A percentile compares a stretch with the other conserved stretches of the same genome.
Conservation (phyloP, 2,113 vertebrate genomes). For the Strix aluco region DNA sequence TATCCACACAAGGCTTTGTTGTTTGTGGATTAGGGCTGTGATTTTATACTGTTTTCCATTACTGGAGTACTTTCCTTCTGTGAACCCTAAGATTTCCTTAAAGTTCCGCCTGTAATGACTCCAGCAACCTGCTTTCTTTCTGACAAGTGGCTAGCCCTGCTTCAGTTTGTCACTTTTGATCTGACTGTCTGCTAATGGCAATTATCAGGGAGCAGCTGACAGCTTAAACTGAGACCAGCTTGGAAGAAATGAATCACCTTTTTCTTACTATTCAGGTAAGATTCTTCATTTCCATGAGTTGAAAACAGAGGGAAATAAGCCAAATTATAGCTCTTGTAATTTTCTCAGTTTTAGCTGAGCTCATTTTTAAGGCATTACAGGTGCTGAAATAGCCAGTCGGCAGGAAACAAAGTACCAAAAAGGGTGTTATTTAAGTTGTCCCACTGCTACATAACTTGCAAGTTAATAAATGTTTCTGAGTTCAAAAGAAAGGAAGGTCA, state of each 20-base stretch:
- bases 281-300: background rate
- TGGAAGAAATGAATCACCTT: background rate
- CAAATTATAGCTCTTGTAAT: background rate
- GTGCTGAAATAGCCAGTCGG: background rate
- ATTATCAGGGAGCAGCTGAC: background rate
- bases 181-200: background rate
- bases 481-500: constrained; percentile 55
- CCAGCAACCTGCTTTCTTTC: background rate
- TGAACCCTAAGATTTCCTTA: background rate
- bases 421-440: background rate
- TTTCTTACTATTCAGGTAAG: background rate
- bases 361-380: background rate
- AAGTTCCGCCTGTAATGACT: background rate
- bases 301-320: background rate
- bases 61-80: background rate
- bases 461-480: constrained; percentile 48
- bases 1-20: background rate
- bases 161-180: background rate
- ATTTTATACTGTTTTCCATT: background rate
- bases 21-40: background rate
- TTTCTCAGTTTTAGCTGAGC: background rate
- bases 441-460: background rate
- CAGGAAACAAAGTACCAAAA: background rate
- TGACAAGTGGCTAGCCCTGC: background rate
- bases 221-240: background rate